phyloP scores from a whole-genome alignment of 2,888 invertebrate genomes.

The Agrotis puta region DNA sequence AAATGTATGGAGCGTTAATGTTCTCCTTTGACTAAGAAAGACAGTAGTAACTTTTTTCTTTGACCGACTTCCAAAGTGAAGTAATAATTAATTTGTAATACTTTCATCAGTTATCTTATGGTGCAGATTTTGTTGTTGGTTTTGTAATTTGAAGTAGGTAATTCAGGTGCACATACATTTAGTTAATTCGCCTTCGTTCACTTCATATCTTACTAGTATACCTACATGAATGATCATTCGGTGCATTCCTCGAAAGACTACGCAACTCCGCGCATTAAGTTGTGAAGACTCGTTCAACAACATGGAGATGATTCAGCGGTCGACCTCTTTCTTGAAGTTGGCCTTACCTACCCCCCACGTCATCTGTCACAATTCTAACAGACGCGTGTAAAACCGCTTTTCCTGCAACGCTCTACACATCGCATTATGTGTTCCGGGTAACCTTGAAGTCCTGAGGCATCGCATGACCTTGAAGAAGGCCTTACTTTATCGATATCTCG shows the following conservation, averaged over 20 bases:
- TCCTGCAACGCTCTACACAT: too few species aligned
- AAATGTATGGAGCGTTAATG: too few species aligned
- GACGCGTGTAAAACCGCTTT: too few species aligned
- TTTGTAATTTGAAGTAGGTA: conserved; percentile 9
- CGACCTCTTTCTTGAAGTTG: too few species aligned
- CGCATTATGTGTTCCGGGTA: too few species aligned
- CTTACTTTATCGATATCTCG: background rate
- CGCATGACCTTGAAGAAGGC: too few species aligned
- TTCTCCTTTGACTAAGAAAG: too few species aligned
- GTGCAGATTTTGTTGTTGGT: background rate
- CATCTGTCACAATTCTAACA: too few species aligned
- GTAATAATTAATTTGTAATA: background rate
- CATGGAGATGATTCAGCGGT: too few species aligned
- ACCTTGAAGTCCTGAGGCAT: too few species aligned
- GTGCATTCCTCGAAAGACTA: background rate
- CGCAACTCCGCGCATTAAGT: background rate
- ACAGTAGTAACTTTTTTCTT: background rate
- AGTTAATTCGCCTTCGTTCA: conserved; percentile 20
- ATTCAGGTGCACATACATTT: background rate
- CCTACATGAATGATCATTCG: background rate
- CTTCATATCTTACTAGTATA: conserved; percentile 25
- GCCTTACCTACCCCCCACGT: too few species aligned
- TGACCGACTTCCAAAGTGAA: background rate
- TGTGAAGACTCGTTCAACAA: background rate
- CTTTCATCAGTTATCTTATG: background rate